Percentiles rank a stretch among this genome's conserved stretches.
Conservation (phyloP, 2,888 invertebrate genomes). For the Hemaris fuciformis region DNA sequence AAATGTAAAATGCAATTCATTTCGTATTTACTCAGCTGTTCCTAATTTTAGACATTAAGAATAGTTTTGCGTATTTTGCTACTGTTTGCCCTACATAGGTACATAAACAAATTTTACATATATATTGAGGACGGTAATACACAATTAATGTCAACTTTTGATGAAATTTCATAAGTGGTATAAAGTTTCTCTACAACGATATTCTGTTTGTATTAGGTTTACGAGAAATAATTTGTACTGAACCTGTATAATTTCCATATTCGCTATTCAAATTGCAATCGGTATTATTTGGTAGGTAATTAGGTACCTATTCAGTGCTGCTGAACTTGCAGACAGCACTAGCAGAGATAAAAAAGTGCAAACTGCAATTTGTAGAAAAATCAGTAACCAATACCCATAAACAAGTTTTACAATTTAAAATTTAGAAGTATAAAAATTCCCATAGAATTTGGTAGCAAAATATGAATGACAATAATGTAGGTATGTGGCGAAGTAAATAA, state of each 20-base stretch:
- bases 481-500: too few relatives aligned
- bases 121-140: neutral
- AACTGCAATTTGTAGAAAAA: too few relatives aligned
- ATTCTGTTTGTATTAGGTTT: neutral
- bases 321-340: too few relatives aligned
- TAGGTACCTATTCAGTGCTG: neutral
- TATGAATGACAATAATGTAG: too few relatives aligned
- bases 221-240: neutral
- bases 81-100: neutral
- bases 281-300: neutral
- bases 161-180: neutral
- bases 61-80: conserved; percentile 31
- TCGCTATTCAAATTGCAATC: neutral
- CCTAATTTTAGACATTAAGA: conserved; percentile 46
- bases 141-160: neutral
- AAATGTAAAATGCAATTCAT: conserved; percentile 46
- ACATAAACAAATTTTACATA: neutral
- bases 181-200: neutral
- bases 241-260: neutral
- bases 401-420: too few relatives aligned
- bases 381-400: too few relatives aligned
- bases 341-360: too few relatives aligned
- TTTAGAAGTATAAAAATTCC: too few relatives aligned
- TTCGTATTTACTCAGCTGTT: conserved; percentile 27
- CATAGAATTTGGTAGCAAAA: too few relatives aligned